These are phyloP conservation scores for Luperina testacea DNA, from an alignment of 2,888 invertebrate species.

Conservation along the genomic window DNA sequence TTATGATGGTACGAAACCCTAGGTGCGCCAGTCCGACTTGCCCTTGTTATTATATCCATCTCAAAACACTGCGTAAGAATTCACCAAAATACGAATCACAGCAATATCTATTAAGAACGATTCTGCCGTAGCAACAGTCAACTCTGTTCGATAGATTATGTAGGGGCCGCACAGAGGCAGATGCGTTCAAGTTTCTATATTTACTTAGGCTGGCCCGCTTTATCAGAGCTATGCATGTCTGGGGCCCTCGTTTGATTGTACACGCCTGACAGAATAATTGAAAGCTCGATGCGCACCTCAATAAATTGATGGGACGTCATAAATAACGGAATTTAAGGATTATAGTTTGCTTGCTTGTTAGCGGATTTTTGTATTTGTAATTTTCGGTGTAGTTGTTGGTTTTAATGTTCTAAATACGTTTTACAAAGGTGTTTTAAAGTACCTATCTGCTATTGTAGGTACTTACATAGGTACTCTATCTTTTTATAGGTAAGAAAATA, in stretches of 20 bases:
- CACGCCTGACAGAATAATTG: constrained; percentile 76
- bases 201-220: constrained; percentile 85
- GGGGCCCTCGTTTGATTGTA: constrained; percentile 71
- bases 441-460: neutral
- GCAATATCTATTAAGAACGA: constrained; percentile 50
- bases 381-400: neutral
- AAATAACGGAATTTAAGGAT: constrained; percentile 62
- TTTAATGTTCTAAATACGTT: constrained; percentile 1
- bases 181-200: constrained; percentile 83
- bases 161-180: constrained; percentile 77
- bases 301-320: constrained; percentile 61
- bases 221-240: constrained; percentile 82
- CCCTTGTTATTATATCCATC: too few species aligned
- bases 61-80: neutral
- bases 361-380: constrained; percentile 25
- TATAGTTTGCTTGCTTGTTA: constrained; percentile 33
- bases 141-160: constrained; percentile 73
- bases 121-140: constrained; percentile 49
- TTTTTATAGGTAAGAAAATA: neutral
- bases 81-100: neutral
- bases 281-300: constrained; percentile 65
- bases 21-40: too few species aligned
- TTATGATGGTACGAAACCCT: too few species aligned
- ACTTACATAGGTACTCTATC: neutral
- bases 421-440: neutral